A percentile compares a stretch with the other conserved stretches of the same genome.
Conservation (phyloP, 1,140 invertebrate species). For the Hycleus cichorii region DNA sequence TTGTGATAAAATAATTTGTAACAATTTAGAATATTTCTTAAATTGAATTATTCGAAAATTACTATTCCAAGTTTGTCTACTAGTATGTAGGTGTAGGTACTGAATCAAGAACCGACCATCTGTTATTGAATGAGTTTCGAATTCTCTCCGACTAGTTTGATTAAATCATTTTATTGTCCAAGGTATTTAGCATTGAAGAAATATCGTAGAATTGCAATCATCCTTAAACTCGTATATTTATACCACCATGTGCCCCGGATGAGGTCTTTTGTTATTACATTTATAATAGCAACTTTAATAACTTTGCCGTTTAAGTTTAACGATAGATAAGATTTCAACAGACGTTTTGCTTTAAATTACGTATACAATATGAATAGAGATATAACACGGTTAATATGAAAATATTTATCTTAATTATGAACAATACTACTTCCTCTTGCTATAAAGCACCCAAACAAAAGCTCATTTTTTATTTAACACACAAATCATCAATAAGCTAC, state of each 20-base stretch:
- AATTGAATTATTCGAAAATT: too few species aligned
- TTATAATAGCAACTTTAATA: conserved; percentile 17
- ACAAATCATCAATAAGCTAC: not conserved
- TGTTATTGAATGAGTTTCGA: conserved; percentile 1
- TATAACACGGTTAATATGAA: conserved; percentile 5
- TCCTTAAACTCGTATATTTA: conserved; percentile 1
- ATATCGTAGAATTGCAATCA: conserved; percentile 10
- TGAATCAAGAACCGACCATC: not conserved
- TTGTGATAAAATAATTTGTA: too few species aligned
- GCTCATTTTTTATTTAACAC: not conserved
- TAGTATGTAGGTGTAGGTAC: too few species aligned
- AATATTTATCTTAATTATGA: conserved; percentile 10
- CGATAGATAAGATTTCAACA: conserved; percentile 10
- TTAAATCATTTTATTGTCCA: conserved; percentile 16
- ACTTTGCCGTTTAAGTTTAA: conserved; percentile 11
- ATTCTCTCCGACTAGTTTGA: conserved; percentile 1
- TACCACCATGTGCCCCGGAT: conserved; percentile 10
- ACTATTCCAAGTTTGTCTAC: too few species aligned
- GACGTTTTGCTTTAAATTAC: conserved; percentile 8
- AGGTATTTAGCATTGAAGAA: conserved; percentile 14
- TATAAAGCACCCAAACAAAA: not conserved
- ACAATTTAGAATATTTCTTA: too few species aligned
- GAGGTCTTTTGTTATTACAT: conserved; percentile 15
- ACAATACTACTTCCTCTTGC: not conserved
- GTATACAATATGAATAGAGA: conserved; percentile 4